phyloP scores from a whole-genome alignment of 2,888 invertebrate species.

The Rhopalosiphum nymphaeae region DNA sequence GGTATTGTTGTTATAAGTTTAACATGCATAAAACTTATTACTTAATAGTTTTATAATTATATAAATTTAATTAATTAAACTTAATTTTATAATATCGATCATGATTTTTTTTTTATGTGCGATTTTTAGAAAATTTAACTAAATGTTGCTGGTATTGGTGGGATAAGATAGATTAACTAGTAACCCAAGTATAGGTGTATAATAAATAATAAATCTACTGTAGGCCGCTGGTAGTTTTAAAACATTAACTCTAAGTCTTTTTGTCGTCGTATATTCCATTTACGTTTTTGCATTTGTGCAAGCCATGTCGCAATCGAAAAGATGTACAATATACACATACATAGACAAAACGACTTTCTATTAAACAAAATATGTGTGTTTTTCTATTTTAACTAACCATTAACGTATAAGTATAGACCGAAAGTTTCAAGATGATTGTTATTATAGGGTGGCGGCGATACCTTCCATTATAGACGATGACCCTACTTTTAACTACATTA shows the following conservation, averaged over 20 bases:
- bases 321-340: background rate
- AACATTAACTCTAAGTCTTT: background rate
- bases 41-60: too few relatives aligned
- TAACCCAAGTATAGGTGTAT: background rate
- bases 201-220: background rate
- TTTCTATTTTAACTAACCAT: background rate
- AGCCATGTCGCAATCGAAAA: background rate
- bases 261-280: background rate
- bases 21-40: background rate
- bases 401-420: background rate
- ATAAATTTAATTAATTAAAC: too few relatives aligned
- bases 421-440: background rate
- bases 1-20: background rate
- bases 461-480: background rate
- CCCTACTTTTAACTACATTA: background rate
- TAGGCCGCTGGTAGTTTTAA: background rate
- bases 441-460: background rate
- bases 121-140: too few relatives aligned
- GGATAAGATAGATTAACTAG: background rate
- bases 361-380: background rate
- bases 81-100: too few relatives aligned
- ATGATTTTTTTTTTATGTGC: too few relatives aligned
- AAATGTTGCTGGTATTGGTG: background rate
- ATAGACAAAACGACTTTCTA: constrained; percentile 13
- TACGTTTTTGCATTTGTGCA: background rate